These are phyloP conservation scores for Notothenia coriiceps DNA, from an alignment of 2,113 vertebrate species.

Conservation along the genomic window DNA sequence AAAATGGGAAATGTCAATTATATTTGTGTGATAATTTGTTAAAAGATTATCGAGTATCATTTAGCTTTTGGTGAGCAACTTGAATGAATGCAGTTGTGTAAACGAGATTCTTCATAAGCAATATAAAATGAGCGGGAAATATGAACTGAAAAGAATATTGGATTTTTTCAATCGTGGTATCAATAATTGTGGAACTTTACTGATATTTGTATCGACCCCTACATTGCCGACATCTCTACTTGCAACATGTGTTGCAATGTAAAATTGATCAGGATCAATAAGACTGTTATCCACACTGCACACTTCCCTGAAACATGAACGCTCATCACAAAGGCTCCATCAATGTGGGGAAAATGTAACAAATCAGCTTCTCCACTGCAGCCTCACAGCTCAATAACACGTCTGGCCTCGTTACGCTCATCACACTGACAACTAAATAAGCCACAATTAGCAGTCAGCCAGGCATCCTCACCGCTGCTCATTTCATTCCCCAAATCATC, in stretches of 20 bases:
- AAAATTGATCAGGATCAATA: background rate
- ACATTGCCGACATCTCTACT: no score
- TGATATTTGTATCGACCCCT: no score
- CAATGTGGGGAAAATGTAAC: constrained; percentile 9
- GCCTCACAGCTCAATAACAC: constrained; percentile 80
- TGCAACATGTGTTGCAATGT: background rate
- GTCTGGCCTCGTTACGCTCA: constrained; percentile 79
- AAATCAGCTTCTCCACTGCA: constrained; percentile 48
- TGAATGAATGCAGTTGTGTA: no score
- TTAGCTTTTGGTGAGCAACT: no score
- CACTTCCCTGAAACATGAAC: background rate
- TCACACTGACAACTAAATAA: constrained; percentile 84
- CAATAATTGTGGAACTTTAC: no score
- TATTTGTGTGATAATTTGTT: no score
- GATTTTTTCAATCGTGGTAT: no score
- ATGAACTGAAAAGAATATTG: no score
- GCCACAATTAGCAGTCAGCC: constrained; percentile 77
- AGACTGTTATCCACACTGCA: background rate
- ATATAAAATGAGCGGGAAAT: no score
- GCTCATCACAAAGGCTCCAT: constrained; percentile 24
- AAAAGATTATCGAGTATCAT: no score
- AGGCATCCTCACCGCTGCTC: constrained; percentile 57
- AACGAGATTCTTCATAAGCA: no score
- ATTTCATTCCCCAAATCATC: constrained; percentile 65
- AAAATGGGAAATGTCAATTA: no score